phyloP scores from a whole-genome alignment of 2,797 vertebrate species.

The Coluber constrictor region DNA sequence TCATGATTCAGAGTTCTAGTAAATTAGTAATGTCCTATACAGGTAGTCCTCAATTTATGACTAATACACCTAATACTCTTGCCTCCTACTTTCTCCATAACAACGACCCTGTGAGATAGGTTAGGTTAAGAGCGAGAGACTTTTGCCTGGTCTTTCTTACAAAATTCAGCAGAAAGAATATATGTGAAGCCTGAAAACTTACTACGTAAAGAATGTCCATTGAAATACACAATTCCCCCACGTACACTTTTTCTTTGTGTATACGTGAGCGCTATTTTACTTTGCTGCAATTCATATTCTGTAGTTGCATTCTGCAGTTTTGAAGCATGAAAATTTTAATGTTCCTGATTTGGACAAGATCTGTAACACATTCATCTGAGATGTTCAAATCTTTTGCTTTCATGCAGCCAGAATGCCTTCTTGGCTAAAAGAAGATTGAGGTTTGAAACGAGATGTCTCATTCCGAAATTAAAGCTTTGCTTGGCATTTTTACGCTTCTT shows the following conservation, averaged over 20 bases:
- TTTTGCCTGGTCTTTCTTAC: neutral
- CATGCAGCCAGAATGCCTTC: neutral
- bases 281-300: neutral
- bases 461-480: neutral
- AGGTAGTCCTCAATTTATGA: neutral
- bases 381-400: neutral
- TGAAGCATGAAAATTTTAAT: neutral
- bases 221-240: neutral
- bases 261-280: neutral
- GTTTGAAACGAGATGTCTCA: neutral
- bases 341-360: neutral
- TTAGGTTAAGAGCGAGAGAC: neutral
- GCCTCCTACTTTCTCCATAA: neutral
- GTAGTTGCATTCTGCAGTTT: neutral
- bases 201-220: neutral
- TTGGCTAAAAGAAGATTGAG: neutral
- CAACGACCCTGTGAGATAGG: neutral
- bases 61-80: neutral
- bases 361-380: neutral
- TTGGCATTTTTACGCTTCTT: neutral
- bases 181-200: neutral
- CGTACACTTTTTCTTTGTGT: neutral
- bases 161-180: neutral
- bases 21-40: neutral
- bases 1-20: neutral